Conservation (phyloP, 2,888 invertebrate genomes). For the Imbricaverruca yamaguchii region DNA sequence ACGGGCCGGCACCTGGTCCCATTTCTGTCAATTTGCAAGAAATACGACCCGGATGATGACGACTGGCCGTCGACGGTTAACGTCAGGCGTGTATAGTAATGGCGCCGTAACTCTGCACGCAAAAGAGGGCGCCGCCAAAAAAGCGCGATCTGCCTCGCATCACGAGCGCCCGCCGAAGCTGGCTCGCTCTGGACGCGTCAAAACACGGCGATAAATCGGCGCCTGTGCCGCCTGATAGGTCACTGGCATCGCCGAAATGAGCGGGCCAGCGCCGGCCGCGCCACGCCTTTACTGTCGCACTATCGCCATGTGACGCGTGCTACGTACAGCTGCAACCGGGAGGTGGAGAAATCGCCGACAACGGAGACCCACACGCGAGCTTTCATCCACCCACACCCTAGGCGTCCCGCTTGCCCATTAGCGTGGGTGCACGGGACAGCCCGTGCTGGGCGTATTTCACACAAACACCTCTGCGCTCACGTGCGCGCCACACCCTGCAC, state of each 20-base stretch:
- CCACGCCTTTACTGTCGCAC: background rate
- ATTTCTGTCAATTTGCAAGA: conserved; percentile 1
- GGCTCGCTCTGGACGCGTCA: background rate
- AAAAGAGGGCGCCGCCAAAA: conserved; percentile 14
- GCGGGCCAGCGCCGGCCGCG: background rate
- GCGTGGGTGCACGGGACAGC: background rate
- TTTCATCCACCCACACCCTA: background rate
- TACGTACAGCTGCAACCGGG: background rate
- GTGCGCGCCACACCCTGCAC: background rate
- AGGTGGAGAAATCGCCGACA: background rate
- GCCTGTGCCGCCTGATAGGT: background rate
- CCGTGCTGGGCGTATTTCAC: no score
- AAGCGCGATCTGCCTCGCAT: background rate
- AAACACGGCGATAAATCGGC: background rate
- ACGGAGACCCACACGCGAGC: background rate
- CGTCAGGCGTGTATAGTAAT: background rate
- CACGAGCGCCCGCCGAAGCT: background rate
- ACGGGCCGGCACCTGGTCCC: background rate
- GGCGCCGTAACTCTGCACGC: conserved; percentile 1
- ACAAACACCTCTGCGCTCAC: no score
- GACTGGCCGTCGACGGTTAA: background rate
- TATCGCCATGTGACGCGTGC: background rate
- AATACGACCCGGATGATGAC: background rate
- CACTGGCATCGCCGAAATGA: background rate
- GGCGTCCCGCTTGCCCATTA: background rate